These are phyloP conservation scores for Macrotus californicus DNA, from an alignment of 2,113 vertebrate genomes.

Conservation along the genomic window DNA sequence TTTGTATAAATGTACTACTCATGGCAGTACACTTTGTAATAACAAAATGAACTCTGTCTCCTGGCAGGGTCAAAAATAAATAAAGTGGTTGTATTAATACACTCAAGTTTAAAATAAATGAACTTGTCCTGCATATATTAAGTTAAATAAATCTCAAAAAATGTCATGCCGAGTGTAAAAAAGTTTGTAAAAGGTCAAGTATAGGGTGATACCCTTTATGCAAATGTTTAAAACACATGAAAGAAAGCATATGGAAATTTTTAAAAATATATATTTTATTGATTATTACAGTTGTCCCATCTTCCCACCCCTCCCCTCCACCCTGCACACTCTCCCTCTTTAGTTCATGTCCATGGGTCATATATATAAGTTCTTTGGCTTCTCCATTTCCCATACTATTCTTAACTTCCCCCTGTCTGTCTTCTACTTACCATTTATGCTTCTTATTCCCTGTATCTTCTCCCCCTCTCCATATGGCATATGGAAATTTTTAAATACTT, in stretches of 20 bases:
- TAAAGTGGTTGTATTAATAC: not conserved
- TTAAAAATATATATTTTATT: too few species aligned
- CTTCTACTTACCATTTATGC: too few species aligned
- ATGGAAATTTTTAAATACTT: not conserved
- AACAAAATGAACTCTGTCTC: not conserved
- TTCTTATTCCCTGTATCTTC: too few species aligned
- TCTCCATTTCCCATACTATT: too few species aligned
- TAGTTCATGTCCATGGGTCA: too few species aligned
- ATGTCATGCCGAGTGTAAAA: not conserved
- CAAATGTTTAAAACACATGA: not conserved
- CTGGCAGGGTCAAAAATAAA: not conserved
- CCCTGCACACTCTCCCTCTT: too few species aligned
- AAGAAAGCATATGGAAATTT: not conserved
- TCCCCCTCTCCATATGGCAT: too few species aligned
- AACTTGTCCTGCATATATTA: not conserved
- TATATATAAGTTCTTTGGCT: too few species aligned
- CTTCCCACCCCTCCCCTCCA: too few species aligned
- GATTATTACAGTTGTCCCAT: too few species aligned
- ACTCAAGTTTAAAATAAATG: not conserved
- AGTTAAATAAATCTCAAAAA: not conserved
- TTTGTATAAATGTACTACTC: not conserved
- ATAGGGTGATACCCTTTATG: not conserved
- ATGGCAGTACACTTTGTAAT: not conserved
- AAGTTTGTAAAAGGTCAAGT: not conserved
- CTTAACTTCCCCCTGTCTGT: too few species aligned